These are phyloP conservation scores for Apostichopus japonicus DNA, from an alignment of 35 echinoderm and acorn worm genomes.

Conservation along the genomic window DNA sequence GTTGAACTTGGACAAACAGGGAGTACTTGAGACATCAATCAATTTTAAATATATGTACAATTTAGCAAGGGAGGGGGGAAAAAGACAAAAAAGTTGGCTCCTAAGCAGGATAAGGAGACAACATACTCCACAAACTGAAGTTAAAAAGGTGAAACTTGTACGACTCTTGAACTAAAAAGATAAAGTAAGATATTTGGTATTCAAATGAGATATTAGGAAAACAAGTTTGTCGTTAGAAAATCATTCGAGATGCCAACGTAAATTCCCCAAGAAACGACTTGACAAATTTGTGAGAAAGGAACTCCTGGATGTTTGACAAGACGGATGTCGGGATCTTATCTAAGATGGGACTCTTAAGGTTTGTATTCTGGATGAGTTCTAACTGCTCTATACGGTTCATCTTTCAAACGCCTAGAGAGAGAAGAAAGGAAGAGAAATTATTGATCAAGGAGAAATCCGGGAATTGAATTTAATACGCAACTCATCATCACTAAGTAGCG, in stretches of 20 bases:
- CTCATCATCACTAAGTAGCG: background rate
- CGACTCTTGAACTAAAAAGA: constrained; percentile 50
- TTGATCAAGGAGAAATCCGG: constrained; percentile 9
- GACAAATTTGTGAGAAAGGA: constrained; percentile 11
- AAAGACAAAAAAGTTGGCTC: background rate
- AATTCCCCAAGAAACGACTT: constrained; percentile 44
- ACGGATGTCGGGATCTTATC: background rate
- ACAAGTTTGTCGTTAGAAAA: constrained; percentile 52
- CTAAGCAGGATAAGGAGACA: background rate
- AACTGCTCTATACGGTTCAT: background rate
- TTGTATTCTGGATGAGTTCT: background rate
- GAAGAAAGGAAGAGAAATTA: background rate
- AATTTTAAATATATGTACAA: constrained; percentile 63
- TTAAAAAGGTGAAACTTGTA: constrained; percentile 23
- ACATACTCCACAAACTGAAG: background rate
- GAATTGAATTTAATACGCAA: constrained; percentile 7
- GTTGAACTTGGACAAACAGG: constrained; percentile 60
- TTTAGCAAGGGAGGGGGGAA: background rate
- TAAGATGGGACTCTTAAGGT: background rate
- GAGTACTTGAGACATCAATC: constrained; percentile 56
- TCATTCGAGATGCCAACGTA: constrained; percentile 39
- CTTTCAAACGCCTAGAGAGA: background rate
- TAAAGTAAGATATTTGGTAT: constrained; percentile 48
- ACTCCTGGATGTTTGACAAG: background rate
- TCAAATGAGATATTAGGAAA: constrained; percentile 58